Percentiles rank a stretch among this genome's conserved stretches.
Evolutionary conservation across 2,797 vertebrate genomes (phyloP).

Genomic region (Xiphorhynchus erythropygius): DNA sequence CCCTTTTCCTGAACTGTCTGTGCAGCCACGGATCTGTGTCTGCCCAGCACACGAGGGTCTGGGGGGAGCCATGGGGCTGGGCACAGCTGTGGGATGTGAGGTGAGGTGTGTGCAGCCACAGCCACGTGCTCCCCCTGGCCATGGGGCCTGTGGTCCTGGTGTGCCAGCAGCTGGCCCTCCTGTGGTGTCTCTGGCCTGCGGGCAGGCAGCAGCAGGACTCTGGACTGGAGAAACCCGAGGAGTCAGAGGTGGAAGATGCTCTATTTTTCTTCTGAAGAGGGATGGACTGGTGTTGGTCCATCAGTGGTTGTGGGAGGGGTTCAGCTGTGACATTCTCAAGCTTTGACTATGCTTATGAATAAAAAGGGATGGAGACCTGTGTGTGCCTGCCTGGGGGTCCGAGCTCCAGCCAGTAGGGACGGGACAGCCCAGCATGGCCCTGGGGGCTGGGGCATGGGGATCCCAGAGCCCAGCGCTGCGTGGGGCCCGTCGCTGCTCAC

Average conservation of each 20-base stretch:
- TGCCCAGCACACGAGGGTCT: rapidly evolving
- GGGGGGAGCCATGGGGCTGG: rapidly evolving
- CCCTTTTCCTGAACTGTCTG: neutral
- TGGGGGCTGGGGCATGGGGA: rapidly evolving
- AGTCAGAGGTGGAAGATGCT: neutral
- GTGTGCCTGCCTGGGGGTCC: neutral
- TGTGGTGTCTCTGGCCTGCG: neutral
- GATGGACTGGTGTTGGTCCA: neutral
- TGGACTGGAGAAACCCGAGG: neutral
- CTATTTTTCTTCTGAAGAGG: conserved; percentile 30
- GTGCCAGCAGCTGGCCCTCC: neutral
- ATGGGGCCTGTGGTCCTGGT: neutral
- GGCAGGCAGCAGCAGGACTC: conserved; percentile 34
- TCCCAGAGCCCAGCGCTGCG: rapidly evolving
- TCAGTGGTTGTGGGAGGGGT: neutral
- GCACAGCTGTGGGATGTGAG: rapidly evolving
- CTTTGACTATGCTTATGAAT: conserved; percentile 44
- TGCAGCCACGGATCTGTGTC: rapidly evolving
- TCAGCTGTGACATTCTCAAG: neutral
- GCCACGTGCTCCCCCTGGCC: rapidly evolving
- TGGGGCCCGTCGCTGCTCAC: rapidly evolving
- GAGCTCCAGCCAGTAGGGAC: neutral
- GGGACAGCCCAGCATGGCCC: rapidly evolving
- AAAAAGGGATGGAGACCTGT: conserved; percentile 25
- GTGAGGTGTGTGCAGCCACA: neutral